Evolutionary conservation across 2,797 vertebrate species (phyloP).

Genomic region (Macroramphosus scolopax): DNA sequence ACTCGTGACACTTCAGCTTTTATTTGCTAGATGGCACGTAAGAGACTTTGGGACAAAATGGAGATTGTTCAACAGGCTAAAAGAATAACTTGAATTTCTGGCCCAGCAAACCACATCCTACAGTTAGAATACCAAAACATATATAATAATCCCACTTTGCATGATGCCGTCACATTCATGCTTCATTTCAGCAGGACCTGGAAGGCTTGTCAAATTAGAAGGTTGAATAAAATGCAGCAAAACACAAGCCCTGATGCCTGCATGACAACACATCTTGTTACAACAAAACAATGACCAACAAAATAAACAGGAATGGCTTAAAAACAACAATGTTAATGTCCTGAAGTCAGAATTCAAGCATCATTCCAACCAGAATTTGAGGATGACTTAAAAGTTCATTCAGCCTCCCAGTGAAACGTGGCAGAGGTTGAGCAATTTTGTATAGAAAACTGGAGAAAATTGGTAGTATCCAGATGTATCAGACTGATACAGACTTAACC

Average conservation of each 20-base stretch:
- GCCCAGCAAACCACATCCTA: background rate
- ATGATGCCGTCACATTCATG: background rate
- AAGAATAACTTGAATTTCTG: background rate
- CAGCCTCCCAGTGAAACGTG: background rate
- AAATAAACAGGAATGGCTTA: background rate
- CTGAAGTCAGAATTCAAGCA: background rate
- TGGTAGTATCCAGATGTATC: background rate
- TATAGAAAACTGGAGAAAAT: slow-evolving; percentile 1
- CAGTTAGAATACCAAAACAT: too few species aligned
- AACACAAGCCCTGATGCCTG: background rate
- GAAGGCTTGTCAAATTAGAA: background rate
- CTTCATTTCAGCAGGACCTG: background rate
- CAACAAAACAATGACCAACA: background rate
- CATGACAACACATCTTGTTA: background rate
- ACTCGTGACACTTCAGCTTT: slow-evolving; percentile 27
- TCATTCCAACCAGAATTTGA: background rate
- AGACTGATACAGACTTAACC: too few species aligned
- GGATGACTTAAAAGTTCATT: slow-evolving; percentile 5
- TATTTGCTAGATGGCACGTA: slow-evolving; percentile 15
- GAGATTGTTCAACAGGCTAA: slow-evolving; percentile 15
- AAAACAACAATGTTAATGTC: background rate
- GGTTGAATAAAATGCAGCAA: background rate
- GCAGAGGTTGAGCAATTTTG: slow-evolving; percentile 1
- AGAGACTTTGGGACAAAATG: slow-evolving; percentile 11
- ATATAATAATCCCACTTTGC: too few species aligned